A percentile compares a stretch with the other conserved stretches of the same genome.
Evolutionary conservation across 1,140 invertebrate genomes (phyloP).

Genomic region (Cydia splendana): DNA sequence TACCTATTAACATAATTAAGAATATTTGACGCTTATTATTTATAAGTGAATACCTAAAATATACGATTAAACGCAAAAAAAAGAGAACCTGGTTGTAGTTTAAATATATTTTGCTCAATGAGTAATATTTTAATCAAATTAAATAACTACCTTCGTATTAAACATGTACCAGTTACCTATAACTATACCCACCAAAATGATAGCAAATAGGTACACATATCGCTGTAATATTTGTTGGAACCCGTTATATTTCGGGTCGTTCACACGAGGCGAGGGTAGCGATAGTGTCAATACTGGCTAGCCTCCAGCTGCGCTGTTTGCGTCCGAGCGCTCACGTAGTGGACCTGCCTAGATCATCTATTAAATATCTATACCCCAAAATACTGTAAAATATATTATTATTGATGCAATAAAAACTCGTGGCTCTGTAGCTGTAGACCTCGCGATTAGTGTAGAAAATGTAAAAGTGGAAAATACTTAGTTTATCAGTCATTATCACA

Average conservation of each 20-base stretch:
- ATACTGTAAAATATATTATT: no score
- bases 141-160: no score
- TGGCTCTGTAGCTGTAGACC: no score
- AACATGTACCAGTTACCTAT: neutral
- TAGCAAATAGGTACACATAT: neutral
- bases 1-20: neutral
- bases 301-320: neutral
- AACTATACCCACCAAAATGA: neutral
- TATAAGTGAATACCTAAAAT: no score
- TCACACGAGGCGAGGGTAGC: neutral
- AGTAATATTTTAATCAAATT: no score
- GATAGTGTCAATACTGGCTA: constrained; percentile 3
- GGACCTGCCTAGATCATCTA: neutral
- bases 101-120: no score
- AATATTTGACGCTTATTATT: neutral
- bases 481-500: no score
- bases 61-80: no score
- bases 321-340: neutral
- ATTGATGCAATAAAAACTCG: no score
- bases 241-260: neutral
- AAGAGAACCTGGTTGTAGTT: no score
- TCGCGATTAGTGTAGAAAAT: no score
- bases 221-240: neutral
- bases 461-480: no score
- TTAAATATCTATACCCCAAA: neutral